A percentile compares a stretch with the other conserved stretches of the same genome.
phyloP scores from a whole-genome alignment of 2,113 vertebrate species.

The Electrona antarctica region DNA sequence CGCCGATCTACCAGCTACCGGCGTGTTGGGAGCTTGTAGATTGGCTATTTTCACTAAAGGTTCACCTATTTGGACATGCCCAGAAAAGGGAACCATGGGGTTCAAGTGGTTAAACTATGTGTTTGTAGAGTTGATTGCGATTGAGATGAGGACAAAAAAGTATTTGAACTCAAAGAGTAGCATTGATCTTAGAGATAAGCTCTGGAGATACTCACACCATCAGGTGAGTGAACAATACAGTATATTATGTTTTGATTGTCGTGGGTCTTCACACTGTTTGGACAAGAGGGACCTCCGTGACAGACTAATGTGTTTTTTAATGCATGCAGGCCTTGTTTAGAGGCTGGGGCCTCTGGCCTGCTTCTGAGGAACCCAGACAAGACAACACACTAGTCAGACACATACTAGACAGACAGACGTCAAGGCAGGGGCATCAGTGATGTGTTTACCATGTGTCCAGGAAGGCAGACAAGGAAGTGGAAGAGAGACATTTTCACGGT shows the following conservation, averaged over 20 bases:
- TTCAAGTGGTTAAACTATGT: too few species aligned
- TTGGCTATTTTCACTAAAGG: too few species aligned
- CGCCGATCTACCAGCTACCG: too few species aligned
- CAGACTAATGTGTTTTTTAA: constrained; percentile 38
- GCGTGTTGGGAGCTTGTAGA: too few species aligned
- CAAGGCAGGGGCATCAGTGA: constrained; percentile 45
- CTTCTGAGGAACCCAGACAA: constrained; percentile 30
- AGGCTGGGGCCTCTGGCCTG: constrained; percentile 43
- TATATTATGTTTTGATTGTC: constrained; percentile 31
- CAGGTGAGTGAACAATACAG: background rate
- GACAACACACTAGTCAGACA: background rate
- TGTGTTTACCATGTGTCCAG: constrained; percentile 70
- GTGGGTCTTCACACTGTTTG: constrained; percentile 31
- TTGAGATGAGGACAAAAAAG: too few species aligned
- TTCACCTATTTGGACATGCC: too few species aligned
- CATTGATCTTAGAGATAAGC: too few species aligned
- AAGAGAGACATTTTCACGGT: constrained; percentile 54
- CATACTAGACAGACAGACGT: constrained; percentile 30
- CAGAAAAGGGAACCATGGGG: too few species aligned
- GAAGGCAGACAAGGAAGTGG: constrained; percentile 54
- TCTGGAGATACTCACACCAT: constrained; percentile 8
- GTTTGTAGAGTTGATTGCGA: too few species aligned
- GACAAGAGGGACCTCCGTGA: constrained; percentile 29
- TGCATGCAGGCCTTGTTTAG: constrained; percentile 35
- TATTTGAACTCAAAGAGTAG: too few species aligned